Percentiles rank a stretch among this genome's conserved stretches.
Evolutionary conservation across 2,113 vertebrate genomes (phyloP).

Genomic region (Microtus richardsoni): DNA sequence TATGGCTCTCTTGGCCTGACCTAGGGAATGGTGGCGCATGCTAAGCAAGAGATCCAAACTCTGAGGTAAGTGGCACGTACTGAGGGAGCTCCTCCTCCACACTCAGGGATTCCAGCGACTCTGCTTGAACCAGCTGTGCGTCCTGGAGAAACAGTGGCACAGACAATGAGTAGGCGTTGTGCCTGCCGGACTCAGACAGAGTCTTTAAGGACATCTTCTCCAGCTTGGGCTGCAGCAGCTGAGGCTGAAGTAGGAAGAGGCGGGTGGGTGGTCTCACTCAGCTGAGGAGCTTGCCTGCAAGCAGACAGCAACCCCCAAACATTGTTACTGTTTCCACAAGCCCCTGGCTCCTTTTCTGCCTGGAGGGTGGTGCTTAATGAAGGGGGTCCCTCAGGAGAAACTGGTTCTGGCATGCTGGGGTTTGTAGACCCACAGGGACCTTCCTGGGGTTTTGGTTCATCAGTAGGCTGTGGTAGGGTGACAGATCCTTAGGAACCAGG

Average conservation of each 20-base stretch:
- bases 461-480: not conserved
- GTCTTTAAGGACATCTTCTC: not conserved
- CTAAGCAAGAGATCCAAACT: not conserved
- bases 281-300: not conserved
- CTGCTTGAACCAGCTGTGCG: not conserved
- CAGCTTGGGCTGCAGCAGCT: rapidly evolving
- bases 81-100: not conserved
- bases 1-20: not conserved
- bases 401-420: not conserved
- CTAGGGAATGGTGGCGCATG: not conserved
- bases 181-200: not conserved
- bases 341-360: not conserved
- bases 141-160: not conserved
- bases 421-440: not conserved
- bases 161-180: not conserved
- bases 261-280: not conserved
- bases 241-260: not conserved
- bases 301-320: rapidly evolving
- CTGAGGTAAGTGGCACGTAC: not conserved
- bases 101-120: not conserved
- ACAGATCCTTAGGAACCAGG: not conserved
- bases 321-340: not conserved
- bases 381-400: not conserved
- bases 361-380: not conserved
- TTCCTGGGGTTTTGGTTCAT: not conserved